Base-by-base conservation (phyloP, 2,113 vertebrate genomes). In the Crotalus tigris region DNA sequence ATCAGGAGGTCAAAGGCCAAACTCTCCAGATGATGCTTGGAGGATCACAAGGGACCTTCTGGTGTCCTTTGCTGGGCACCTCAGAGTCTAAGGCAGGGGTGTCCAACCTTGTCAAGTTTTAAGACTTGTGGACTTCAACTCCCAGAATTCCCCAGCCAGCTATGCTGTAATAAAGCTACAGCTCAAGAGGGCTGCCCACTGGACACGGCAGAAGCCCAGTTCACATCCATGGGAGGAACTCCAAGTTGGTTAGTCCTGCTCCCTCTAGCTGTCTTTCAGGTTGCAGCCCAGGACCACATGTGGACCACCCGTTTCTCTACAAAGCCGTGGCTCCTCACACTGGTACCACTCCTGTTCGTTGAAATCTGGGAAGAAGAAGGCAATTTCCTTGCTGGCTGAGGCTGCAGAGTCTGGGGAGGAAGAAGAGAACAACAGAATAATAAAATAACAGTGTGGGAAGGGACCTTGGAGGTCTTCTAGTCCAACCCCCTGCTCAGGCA, bases 281-380 rank as follows among this genome's bases (percentile, higher is more conserved):
- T 57, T 12, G 0, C 69, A 94, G 97, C 98, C 98, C 92, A 98
- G 69, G 11, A 96, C 97, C 75, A 96, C 97, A 55, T 97, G 57
- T 0, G 96, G 39, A 0, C 98, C 97, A 44, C 97, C 94, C 1
- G 69, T 95, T 29, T 98, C 98, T 0, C 59, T 59, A 92, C 98
- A 97, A 95, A 98, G 96, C 23, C 0, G 90, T 0, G 98, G 98
- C 94, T 99, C 99, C 0, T 99, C 98, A n/a, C 96, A 96, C 94
- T 97, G 96, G 85, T 98, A 97, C 99, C 99, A 99, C 86, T 96
- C 97, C 92, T 95, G 95, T 26, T 96, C 94, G 0, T 95, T 93
- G 88, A 99, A 99, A 92, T 99, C 98, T 0, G 99, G 99, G 96
- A 99, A 99, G 97, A 99, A 99, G 97, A 98, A 98, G 3, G 95